A percentile compares a stretch with the other conserved stretches of the same genome.
These are phyloP conservation scores for Noctuana brunneofusca DNA, from an alignment of 2,888 invertebrate species.

Conservation along the genomic window DNA sequence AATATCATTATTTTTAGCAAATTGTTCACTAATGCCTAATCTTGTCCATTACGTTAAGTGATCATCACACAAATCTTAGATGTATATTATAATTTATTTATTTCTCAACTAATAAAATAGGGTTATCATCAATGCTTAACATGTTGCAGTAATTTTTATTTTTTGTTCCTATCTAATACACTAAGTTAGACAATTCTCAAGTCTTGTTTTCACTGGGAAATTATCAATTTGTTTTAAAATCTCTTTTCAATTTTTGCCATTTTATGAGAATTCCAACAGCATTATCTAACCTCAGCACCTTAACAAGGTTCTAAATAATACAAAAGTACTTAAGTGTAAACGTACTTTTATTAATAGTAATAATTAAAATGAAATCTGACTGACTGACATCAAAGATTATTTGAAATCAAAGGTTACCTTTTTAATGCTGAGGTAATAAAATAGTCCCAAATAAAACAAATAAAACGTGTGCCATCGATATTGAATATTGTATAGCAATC, in stretches of 20 bases:
- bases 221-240: neutral
- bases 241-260: neutral
- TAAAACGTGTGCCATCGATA: slow-evolving; percentile 44
- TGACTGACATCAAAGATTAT: neutral
- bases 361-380: neutral
- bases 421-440: neutral
- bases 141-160: slow-evolving; percentile 44
- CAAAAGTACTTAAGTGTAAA: neutral
- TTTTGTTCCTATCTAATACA: slow-evolving; percentile 68
- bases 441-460: slow-evolving; percentile 3
- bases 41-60: slow-evolving; percentile 73
- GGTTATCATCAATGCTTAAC: slow-evolving; percentile 48
- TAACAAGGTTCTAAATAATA: neutral
- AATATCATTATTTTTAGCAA: slow-evolving; percentile 39
- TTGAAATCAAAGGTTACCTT: too few relatives aligned
- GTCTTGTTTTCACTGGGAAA: slow-evolving; percentile 30
- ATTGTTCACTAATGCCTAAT: slow-evolving; percentile 73
- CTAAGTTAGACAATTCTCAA: slow-evolving; percentile 39
- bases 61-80: slow-evolving; percentile 75
- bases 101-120: slow-evolving; percentile 63
- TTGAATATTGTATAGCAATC: slow-evolving; percentile 41
- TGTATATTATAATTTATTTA: slow-evolving; percentile 71
- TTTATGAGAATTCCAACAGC: neutral
- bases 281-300: neutral
- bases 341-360: neutral